These are phyloP conservation scores for Brachypodius melanocephalos DNA, from an alignment of 2,113 vertebrate genomes.

Conservation along the genomic window DNA sequence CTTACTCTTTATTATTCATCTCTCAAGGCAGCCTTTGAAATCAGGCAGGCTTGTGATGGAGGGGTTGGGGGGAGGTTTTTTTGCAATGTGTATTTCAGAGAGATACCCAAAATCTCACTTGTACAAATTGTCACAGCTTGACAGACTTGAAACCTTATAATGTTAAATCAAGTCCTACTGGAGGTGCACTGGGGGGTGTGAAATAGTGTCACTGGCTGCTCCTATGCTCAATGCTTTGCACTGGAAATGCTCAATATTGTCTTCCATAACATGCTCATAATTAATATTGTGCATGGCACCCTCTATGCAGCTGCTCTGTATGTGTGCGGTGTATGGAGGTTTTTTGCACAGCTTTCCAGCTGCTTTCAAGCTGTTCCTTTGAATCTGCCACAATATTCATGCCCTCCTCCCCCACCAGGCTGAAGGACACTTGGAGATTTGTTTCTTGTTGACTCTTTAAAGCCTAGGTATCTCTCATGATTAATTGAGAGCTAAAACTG, in stretches of 20 bases:
- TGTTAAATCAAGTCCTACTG: constrained; percentile 10
- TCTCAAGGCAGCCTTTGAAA: constrained; percentile 1
- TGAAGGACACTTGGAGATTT: constrained; percentile 32
- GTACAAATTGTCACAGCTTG: constrained; percentile 22
- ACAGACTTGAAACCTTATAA: not conserved
- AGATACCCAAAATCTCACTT: constrained; percentile 20
- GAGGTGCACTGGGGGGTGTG: not conserved
- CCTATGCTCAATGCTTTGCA: not conserved
- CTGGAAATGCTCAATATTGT: not conserved
- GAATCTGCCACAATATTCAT: not conserved
- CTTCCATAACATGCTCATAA: not conserved
- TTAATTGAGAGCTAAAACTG: constrained; percentile 16
- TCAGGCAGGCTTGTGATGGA: not conserved
- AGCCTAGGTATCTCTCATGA: constrained; percentile 18
- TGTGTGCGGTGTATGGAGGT: rapidly evolving
- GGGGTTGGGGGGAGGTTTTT: not conserved
- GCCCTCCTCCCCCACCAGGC: not conserved
- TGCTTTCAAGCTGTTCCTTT: constrained; percentile 62
- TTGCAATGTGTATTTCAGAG: not conserved
- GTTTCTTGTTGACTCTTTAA: not conserved
- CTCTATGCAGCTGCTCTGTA: constrained; percentile 26
- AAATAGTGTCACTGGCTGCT: constrained; percentile 4
- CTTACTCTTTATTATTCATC: constrained; percentile 18
- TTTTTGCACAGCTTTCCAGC: constrained; percentile 39
- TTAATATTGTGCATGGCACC: constrained; percentile 34